Evolutionary conservation across 2,888 invertebrate species (phyloP).

Genomic region (Drosophila pseudotakahashii): DNA sequence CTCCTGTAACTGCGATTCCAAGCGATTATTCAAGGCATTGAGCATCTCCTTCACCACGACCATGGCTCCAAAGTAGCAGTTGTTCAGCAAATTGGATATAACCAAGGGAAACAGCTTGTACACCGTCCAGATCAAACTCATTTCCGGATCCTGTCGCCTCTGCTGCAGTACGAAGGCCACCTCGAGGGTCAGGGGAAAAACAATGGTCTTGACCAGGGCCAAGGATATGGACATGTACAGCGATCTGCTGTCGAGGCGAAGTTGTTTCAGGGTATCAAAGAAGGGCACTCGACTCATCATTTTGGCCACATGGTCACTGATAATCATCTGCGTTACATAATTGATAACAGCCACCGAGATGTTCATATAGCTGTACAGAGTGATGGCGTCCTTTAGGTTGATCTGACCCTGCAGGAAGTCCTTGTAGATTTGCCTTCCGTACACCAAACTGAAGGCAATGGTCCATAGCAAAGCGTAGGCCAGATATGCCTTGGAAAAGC

Average conservation of each 20-base stretch:
- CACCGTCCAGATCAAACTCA: conserved; percentile 59
- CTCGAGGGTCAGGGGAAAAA: conserved; percentile 70
- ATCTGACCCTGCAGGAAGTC: conserved; percentile 64
- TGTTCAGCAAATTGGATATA: conserved; percentile 75
- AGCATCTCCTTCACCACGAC: conserved; percentile 66
- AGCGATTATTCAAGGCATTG: conserved; percentile 64
- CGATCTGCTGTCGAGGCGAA: conserved; percentile 53
- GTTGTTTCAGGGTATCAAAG: conserved; percentile 52
- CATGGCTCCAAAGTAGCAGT: conserved; percentile 74
- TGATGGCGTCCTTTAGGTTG: conserved; percentile 71
- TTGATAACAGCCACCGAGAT: conserved; percentile 67
- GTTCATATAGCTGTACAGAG: conserved; percentile 78
- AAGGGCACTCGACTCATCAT: conserved; percentile 65
- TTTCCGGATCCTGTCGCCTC: conserved; percentile 60
- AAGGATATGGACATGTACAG: conserved; percentile 47
- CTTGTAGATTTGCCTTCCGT: conserved; percentile 60
- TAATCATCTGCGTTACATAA: conserved; percentile 60
- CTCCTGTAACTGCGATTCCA: conserved; percentile 64
- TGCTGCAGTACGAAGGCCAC: conserved; percentile 66
- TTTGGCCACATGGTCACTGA: conserved; percentile 38
- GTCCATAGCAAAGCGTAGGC: conserved; percentile 61
- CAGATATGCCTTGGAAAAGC: conserved; percentile 57
- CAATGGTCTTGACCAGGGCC: conserved; percentile 62
- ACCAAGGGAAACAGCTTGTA: conserved; percentile 77
- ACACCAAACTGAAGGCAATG: conserved; percentile 59